Evolutionary conservation across 1,140 invertebrate genomes (phyloP).

Genomic region (Druon quercuslanigerum): DNA sequence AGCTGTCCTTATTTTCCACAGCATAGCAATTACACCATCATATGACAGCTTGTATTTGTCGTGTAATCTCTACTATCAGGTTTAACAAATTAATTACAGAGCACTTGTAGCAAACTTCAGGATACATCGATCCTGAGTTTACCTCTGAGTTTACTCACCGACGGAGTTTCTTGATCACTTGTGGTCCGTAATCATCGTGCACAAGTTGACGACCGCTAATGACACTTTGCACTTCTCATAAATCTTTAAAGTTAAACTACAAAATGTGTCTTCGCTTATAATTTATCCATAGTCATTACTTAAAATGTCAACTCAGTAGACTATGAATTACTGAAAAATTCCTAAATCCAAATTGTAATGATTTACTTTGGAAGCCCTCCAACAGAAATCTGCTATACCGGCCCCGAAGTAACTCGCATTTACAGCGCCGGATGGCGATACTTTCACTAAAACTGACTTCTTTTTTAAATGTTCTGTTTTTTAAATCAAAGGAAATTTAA

Average conservation of each 20-base stretch:
- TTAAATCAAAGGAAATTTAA: background rate
- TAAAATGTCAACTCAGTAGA: too few species aligned
- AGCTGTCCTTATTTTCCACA: too few species aligned
- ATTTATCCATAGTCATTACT: too few species aligned
- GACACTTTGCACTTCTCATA: background rate
- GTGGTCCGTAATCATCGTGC: background rate
- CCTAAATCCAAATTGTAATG: too few species aligned
- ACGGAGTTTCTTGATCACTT: background rate
- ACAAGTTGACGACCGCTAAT: background rate
- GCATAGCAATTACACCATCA: too few species aligned
- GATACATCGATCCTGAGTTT: too few species aligned
- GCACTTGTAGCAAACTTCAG: background rate
- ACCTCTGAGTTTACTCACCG: background rate
- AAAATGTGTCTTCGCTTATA: too few species aligned
- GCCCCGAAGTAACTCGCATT: background rate
- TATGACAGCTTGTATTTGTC: too few species aligned
- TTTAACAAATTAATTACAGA: too few species aligned
- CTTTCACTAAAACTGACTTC: conserved; percentile 1
- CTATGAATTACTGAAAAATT: too few species aligned
- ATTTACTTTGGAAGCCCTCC: background rate
- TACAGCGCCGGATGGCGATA: conserved; percentile 8
- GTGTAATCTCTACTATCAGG: too few species aligned
- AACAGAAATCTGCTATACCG: conserved; percentile 5
- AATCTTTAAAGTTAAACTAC: background rate
- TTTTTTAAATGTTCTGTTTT: background rate